A percentile compares a stretch with the other conserved stretches of the same genome.
These are phyloP conservation scores for Channa maculata DNA, from an alignment of 2,113 vertebrate species.

Conservation along the genomic window DNA sequence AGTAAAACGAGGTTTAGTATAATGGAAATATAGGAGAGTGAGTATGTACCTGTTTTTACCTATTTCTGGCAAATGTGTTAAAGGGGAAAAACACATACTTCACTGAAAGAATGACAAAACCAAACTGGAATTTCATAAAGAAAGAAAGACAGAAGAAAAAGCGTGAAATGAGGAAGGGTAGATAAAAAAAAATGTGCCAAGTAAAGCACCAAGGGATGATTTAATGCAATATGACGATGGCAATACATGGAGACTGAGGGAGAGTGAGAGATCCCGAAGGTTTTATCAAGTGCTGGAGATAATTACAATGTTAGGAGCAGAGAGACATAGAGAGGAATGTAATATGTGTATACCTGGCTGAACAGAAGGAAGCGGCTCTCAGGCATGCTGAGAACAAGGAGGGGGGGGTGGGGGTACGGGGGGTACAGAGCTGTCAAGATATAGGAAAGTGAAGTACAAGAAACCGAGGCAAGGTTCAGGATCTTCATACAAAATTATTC, in stretches of 20 bases:
- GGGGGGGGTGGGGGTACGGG: background rate
- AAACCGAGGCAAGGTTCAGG: slow-evolving; percentile 14
- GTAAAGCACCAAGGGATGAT: slow-evolving; percentile 44
- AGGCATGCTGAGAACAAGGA: background rate
- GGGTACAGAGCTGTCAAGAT: slow-evolving; percentile 19
- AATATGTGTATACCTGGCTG: slow-evolving; percentile 30
- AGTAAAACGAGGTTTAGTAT: slow-evolving; percentile 21
- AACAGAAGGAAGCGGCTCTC: slow-evolving; percentile 32
- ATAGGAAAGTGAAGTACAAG: slow-evolving; percentile 6
- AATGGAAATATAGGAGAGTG: background rate
- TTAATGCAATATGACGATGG: slow-evolving; percentile 61
- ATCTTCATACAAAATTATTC: slow-evolving; percentile 29
- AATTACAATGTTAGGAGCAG: slow-evolving; percentile 51
- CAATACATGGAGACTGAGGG: slow-evolving; percentile 51
- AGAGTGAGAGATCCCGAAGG: slow-evolving; percentile 23
- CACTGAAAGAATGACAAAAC: background rate
- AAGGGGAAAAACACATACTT: slow-evolving; percentile 9
- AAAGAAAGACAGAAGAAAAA: background rate
- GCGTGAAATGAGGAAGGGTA: background rate
- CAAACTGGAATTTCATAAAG: background rate
- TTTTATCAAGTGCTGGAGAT: slow-evolving; percentile 62
- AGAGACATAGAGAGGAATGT: slow-evolving; percentile 20
- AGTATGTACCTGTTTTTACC: slow-evolving; percentile 25
- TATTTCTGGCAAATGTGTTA: slow-evolving; percentile 28
- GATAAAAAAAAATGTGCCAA: slow-evolving; percentile 15